phyloP scores from a whole-genome alignment of 92 coral and sea anemone species.

The Porites divaricata region DNA sequence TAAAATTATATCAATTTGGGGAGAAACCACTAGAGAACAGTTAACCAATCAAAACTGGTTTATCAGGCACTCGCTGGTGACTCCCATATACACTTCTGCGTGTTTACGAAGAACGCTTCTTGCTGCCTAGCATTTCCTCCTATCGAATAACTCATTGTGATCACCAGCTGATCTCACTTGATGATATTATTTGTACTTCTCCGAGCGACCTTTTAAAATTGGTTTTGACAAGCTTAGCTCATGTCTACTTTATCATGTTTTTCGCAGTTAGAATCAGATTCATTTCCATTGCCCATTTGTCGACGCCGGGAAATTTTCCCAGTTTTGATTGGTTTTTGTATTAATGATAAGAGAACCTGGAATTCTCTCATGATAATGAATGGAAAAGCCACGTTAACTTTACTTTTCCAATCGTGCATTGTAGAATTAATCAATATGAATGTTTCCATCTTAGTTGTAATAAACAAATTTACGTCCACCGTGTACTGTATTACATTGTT shows the following conservation, averaged over 20 bases:
- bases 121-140: neutral
- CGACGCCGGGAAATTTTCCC: neutral
- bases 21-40: neutral
- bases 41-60: neutral
- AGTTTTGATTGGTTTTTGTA: neutral
- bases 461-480: constrained; percentile 9
- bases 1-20: neutral
- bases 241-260: no score
- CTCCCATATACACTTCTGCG: neutral
- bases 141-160: neutral
- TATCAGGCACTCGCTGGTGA: neutral
- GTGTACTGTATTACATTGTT: neutral
- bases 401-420: neutral
- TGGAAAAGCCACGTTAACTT: neutral
- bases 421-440: neutral
- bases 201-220: no score
- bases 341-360: neutral
- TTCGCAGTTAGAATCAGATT: neutral
- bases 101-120: neutral
- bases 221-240: no score
- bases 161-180: no score
- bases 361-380: neutral
- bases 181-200: no score
- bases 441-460: constrained; percentile 15
- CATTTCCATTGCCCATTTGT: neutral